Conservation (phyloP, 2,113 vertebrate genomes). For the Chaetura pelagica region DNA sequence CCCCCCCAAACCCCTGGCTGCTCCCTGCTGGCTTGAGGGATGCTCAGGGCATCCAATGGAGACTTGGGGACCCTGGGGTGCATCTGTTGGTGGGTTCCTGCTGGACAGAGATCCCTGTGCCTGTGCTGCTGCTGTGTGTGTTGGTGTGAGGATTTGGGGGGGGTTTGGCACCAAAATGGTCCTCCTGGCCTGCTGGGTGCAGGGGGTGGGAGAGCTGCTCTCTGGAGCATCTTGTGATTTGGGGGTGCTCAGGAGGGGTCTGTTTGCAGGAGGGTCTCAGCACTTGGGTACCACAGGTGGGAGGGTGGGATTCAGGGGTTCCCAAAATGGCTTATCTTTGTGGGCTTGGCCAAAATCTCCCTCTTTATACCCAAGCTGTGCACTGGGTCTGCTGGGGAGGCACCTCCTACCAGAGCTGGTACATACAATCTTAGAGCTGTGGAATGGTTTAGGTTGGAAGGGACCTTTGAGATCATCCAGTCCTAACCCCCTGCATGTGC, state of each 20-base stretch:
- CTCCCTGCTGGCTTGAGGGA: not conserved
- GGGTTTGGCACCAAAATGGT: not conserved
- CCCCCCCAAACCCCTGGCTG: not conserved
- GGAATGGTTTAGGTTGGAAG: no score
- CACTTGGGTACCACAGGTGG: rapidly evolving
- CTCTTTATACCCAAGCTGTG: rapidly evolving
- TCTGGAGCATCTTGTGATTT: rapidly evolving
- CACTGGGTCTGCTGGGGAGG: not conserved
- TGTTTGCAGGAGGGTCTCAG: not conserved
- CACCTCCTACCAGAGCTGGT: not conserved
- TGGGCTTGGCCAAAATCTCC: not conserved
- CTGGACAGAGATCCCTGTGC: rapidly evolving
- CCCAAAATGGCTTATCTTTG: not conserved
- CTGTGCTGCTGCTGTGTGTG: no score
- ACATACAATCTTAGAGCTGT: no score
- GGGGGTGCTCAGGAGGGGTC: not conserved
- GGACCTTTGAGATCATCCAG: no score
- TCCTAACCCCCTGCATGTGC: no score
- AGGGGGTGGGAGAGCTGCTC: not conserved
- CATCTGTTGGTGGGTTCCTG: not conserved
- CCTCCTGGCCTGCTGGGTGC: not conserved
- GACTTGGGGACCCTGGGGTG: not conserved
- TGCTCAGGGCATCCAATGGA: rapidly evolving
- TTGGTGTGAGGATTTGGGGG: not conserved
- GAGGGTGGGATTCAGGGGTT: not conserved